Conservation (phyloP, 2,888 invertebrate genomes). For the Cephonodes hylas region DNA sequence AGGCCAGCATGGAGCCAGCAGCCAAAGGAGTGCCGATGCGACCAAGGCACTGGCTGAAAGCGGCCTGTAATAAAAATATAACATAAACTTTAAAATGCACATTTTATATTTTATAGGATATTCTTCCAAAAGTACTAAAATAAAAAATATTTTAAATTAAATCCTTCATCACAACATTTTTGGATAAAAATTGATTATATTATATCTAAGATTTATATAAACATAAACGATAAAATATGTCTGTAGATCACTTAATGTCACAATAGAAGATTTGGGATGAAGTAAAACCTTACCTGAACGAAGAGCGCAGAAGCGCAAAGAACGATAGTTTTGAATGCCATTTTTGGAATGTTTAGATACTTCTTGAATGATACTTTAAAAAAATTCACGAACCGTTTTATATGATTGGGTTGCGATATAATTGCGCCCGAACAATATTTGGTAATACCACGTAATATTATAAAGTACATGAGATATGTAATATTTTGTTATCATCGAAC, state of each 20-base stretch:
- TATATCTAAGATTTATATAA: no score
- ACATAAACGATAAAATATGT: no score
- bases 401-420: background rate
- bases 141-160: no score
- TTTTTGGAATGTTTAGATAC: background rate
- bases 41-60: constrained; percentile 1
- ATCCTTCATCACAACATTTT: no score
- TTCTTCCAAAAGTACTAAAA: no score
- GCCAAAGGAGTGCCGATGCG: background rate
- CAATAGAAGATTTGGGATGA: no score
- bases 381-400: background rate
- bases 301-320: constrained; percentile 12
- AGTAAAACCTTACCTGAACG: constrained; percentile 6
- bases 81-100: no score
- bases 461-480: background rate
- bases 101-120: no score
- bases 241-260: no score
- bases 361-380: background rate
- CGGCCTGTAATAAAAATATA: background rate
- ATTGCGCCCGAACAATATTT: no score
- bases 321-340: constrained; percentile 5
- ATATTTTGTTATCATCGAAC: background rate
- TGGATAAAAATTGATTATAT: no score
- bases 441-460: background rate
- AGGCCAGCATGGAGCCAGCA: background rate